Conservation (phyloP, 1,140 invertebrate genomes). For the Magallana ariakensis region DNA sequence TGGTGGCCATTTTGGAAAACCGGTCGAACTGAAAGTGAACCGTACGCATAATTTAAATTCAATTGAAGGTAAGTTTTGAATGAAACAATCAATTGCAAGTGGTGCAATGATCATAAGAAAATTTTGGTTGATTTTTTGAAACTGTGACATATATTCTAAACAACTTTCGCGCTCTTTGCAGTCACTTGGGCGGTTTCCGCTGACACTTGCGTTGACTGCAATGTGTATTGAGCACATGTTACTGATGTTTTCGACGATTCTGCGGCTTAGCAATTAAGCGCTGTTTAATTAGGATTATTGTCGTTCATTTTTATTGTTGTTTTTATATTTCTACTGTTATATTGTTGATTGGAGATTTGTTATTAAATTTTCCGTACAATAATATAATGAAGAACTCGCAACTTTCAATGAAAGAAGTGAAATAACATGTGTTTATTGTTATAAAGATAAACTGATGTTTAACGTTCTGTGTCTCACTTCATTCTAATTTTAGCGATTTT, state of each 20-base stretch:
- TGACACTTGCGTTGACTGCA: constrained; percentile 30
- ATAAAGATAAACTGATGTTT: too few species aligned
- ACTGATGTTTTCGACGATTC: not conserved
- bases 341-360: too few species aligned
- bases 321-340: too few species aligned
- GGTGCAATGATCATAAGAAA: not conserved
- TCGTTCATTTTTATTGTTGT: too few species aligned
- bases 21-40: constrained; percentile 51
- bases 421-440: too few species aligned
- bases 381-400: too few species aligned
- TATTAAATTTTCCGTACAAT: too few species aligned
- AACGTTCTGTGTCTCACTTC: too few species aligned
- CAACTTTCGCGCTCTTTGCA: not conserved
- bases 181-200: not conserved
- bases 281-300: not conserved
- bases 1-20: constrained; percentile 58
- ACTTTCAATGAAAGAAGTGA: too few species aligned
- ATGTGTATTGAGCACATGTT: not conserved
- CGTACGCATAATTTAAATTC: constrained; percentile 32
- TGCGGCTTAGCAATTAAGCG: not conserved
- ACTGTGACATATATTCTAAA: not conserved
- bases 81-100: not conserved
- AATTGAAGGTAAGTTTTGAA: constrained; percentile 32
- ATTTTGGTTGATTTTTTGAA: not conserved
- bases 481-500: too few species aligned